Evolutionary conservation across 2,888 invertebrate species (phyloP), one percentile per base, ranked within the genome.

Genomic region (Tenthredo livida): DNA sequence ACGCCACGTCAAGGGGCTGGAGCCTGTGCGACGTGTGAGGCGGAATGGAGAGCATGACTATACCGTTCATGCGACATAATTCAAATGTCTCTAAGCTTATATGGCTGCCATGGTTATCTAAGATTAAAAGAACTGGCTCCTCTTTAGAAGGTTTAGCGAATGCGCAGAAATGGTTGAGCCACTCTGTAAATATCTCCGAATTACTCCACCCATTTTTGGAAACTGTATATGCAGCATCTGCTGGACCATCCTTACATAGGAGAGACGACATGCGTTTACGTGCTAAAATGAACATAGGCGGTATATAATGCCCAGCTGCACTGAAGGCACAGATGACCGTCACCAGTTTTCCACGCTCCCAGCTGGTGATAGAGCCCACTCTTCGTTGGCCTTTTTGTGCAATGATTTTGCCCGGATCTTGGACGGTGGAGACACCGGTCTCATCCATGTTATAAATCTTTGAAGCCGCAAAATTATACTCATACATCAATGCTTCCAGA

Each of bases 281-380:
- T 10, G 89, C 89, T 85, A 88, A 89, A 33, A 91, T 89, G 61
- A 90, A 89, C 88, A 90, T 87, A 47, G 89, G 89, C 2, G 89
- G 89, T 21, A 90, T 67, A 84, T 84, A 89, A 33, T 37, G 54
- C 40, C 93, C 91, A 84, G 91, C 89, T 87, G 91, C 90, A 88
- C 89, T 93, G 90, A 93, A 91, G 33, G 92, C 89, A 90, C 92
- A 93, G 85, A 93, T 43, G 15, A 93, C 85, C 2, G 94, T 94
- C 3, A 93, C 91, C 72, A 91, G 90, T 86, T 88, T 88, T 90
- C 93, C 93, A 88, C 91, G 89, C 86, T 93, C 93, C 88, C 92
- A 89, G 86, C 92, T 93, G 50, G 93, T 93, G 2, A 93, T 89
- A 2, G 91, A 90, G n/a, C 94, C 93, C 0, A 94, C 91, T 85